These are phyloP conservation scores for Channa argus DNA, from an alignment of 2,113 vertebrate genomes.

Conservation along the genomic window DNA sequence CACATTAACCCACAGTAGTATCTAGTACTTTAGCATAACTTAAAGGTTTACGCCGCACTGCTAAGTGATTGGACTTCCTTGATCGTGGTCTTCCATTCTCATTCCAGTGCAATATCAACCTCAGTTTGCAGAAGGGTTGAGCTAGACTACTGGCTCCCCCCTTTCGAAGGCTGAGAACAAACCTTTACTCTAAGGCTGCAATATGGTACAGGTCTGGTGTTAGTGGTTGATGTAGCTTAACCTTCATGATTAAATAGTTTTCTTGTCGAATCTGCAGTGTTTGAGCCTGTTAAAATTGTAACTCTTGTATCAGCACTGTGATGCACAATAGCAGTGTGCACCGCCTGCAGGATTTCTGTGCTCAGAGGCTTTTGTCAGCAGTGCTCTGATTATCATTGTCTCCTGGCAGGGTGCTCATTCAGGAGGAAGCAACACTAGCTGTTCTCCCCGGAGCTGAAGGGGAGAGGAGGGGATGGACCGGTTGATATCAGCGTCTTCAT, in stretches of 20 bases:
- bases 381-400: conserved; percentile 51
- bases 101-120: conserved; percentile 79
- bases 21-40: too few species aligned
- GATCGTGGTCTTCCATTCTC: conserved; percentile 67
- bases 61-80: conserved; percentile 75
- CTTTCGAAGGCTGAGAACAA: conserved; percentile 84
- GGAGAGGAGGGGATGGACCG: conserved; percentile 74
- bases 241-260: neutral
- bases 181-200: neutral
- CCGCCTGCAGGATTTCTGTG: conserved; percentile 46
- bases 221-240: neutral
- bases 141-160: conserved; percentile 72
- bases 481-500: conserved; percentile 70
- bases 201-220: neutral
- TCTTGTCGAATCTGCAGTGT: neutral
- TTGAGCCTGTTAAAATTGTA: neutral
- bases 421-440: conserved; percentile 87
- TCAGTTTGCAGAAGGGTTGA: conserved; percentile 83
- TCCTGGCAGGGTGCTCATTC: conserved; percentile 84
- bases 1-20: too few species aligned
- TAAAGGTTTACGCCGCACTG: conserved; percentile 62
- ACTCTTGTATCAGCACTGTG: conserved; percentile 25
- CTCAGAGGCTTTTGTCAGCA: conserved; percentile 37
- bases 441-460: conserved; percentile 56
- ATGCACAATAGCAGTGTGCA: conserved; percentile 37